Evolutionary conservation across 2,888 invertebrate genomes (phyloP).

Genomic region (Bursaphelenchus okinawaensis): DNA sequence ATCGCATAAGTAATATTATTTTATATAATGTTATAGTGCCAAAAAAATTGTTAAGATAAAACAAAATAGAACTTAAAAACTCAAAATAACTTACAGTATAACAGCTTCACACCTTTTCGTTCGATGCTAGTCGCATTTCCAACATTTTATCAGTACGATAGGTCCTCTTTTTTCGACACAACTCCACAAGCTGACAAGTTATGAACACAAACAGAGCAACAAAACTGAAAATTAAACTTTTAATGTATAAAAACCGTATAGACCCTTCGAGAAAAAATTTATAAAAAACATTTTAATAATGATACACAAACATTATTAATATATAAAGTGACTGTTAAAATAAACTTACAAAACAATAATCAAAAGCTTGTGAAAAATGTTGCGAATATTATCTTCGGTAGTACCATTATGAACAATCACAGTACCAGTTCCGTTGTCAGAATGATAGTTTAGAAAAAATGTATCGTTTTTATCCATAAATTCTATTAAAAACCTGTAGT

Average conservation of each 20-base stretch:
- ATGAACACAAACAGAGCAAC: neutral
- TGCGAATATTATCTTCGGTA: neutral
- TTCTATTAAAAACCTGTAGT: too few relatives aligned
- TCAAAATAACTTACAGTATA: neutral
- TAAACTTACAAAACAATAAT: neutral
- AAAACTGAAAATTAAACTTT: neutral
- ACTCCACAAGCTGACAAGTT: neutral
- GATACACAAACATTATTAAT: too few relatives aligned
- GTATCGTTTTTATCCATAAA: too few relatives aligned
- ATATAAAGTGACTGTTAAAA: too few relatives aligned
- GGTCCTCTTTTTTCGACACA: neutral
- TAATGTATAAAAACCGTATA: neutral
- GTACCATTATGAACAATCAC: neutral
- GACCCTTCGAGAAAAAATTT: too few relatives aligned
- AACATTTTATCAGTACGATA: neutral
- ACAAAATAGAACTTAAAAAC: neutral
- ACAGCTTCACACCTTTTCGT: neutral
- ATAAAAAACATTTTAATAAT: too few relatives aligned
- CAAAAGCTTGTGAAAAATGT: neutral
- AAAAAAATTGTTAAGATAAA: too few relatives aligned
- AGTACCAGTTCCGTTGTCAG: too few relatives aligned
- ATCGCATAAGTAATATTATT: too few relatives aligned
- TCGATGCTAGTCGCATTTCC: neutral
- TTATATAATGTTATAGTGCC: too few relatives aligned
- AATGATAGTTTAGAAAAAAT: neutral